Percentiles rank a stretch among this genome's conserved stretches.
phyloP scores from a whole-genome alignment of 2,113 vertebrate species.

The Balaeniceps rex region DNA sequence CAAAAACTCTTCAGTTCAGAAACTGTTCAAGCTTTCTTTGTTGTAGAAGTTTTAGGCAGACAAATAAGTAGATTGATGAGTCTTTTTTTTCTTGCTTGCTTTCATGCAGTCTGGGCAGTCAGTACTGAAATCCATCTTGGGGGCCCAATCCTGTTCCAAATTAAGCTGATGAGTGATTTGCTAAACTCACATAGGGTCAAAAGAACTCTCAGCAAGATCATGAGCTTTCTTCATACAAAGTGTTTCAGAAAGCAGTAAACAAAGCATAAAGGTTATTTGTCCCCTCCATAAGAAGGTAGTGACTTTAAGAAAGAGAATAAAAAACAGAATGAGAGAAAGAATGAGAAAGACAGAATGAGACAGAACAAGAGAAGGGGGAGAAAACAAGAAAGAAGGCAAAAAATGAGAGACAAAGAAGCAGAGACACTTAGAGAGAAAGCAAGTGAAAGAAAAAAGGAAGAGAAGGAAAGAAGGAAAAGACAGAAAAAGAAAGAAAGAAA shows the following conservation, averaged over 20 bases:
- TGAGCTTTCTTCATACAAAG: not conserved
- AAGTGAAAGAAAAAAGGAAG: not conserved
- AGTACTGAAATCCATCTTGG: not conserved
- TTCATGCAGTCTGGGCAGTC: not conserved
- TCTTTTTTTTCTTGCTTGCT: not conserved
- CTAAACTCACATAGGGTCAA: not conserved
- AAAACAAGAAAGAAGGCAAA: not conserved
- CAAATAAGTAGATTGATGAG: not conserved
- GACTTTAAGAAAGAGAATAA: not conserved
- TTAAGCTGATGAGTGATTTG: not conserved
- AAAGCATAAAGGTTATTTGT: not conserved
- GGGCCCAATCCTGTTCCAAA: not conserved
- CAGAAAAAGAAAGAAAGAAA: too few relatives aligned
- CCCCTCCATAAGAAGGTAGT: not conserved
- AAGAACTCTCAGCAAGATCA: not conserved
- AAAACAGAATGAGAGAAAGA: not conserved
- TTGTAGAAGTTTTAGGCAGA: not conserved
- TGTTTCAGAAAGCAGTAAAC: constrained; percentile 15
- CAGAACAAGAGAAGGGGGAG: not conserved
- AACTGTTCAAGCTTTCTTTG: not conserved
- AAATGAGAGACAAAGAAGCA: not conserved
- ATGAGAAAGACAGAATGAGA: not conserved
- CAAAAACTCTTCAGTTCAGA: not conserved
- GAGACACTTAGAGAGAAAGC: not conserved
- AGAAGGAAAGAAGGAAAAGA: too few relatives aligned